phyloP scores from a whole-genome alignment of 2,113 vertebrate species.

The Sceloporus undulatus region DNA sequence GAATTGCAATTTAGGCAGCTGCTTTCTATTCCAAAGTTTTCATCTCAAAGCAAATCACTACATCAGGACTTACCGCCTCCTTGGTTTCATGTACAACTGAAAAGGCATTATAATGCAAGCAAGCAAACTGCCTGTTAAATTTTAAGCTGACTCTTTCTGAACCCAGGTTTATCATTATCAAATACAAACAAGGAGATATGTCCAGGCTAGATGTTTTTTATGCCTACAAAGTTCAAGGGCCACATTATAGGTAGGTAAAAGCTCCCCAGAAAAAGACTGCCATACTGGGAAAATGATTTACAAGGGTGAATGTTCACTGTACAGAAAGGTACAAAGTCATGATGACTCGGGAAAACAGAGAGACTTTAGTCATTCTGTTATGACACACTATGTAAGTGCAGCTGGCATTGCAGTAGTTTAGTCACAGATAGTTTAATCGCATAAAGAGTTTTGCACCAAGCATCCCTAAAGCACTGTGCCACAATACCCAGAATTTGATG shows the following conservation, averaged over 20 bases:
- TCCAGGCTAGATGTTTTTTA: conserved; percentile 7
- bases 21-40: conserved; percentile 24
- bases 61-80: not conserved
- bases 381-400: not conserved
- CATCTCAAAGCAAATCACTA: not conserved
- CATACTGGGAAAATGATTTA: conserved; percentile 64
- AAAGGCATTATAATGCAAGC: not conserved
- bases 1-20: conserved; percentile 4
- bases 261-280: not conserved
- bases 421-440: too few species aligned
- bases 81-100: not conserved
- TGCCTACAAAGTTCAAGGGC: not conserved
- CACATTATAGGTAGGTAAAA: conserved; percentile 34
- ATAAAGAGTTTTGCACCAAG: not conserved
- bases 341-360: not conserved
- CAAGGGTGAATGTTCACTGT: not conserved
- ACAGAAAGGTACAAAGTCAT: not conserved
- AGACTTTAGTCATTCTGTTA: not conserved
- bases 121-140: not conserved
- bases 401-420: not conserved
- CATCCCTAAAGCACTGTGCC: not conserved
- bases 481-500: not conserved
- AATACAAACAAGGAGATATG: conserved; percentile 34
- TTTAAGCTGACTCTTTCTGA: not conserved
- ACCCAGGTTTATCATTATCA: conserved; percentile 43